phyloP scores from a whole-genome alignment of 2,113 vertebrate species.

The Cyphomyrus plagiostoma region DNA sequence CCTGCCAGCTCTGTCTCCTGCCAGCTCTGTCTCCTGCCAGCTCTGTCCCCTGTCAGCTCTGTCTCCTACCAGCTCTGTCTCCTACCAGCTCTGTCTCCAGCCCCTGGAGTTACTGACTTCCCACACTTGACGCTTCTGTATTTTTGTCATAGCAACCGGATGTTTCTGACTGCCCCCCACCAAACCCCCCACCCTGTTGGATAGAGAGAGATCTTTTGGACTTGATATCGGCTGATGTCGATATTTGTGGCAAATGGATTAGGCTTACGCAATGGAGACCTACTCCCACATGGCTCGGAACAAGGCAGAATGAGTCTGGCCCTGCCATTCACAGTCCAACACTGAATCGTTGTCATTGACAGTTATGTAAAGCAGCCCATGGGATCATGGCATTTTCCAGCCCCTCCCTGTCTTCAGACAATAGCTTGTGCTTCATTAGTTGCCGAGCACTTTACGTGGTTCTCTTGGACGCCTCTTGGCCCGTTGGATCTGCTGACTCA shows the following conservation, averaged over 20 bases:
- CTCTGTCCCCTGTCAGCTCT: background rate
- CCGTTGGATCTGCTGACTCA: slow-evolving; percentile 9
- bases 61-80: background rate
- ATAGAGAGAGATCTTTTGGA: slow-evolving; percentile 40
- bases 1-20: background rate
- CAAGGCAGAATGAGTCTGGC: slow-evolving; percentile 48
- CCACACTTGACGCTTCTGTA: background rate
- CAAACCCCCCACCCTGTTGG: slow-evolving; percentile 33
- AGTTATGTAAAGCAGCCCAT: slow-evolving; percentile 15
- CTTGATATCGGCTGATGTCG: slow-evolving; percentile 60
- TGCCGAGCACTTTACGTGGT: background rate
- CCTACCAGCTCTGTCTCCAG: background rate
- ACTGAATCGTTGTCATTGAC: slow-evolving; percentile 41
- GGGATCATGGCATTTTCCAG: slow-evolving; percentile 49
- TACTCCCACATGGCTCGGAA: slow-evolving; percentile 40
- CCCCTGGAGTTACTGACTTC: background rate
- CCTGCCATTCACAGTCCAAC: slow-evolving; percentile 33
- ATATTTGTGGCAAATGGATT: slow-evolving; percentile 37
- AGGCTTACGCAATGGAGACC: slow-evolving; percentile 38
- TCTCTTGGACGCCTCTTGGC: background rate
- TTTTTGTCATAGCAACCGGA: slow-evolving; percentile 1
- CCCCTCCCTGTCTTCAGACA: slow-evolving; percentile 34
- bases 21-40: background rate
- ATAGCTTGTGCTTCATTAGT: slow-evolving; percentile 27
- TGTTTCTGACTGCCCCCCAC: slow-evolving; percentile 19